A percentile compares a stretch with the other conserved stretches of the same genome.
These are phyloP conservation scores for Cryptotis parvus DNA, from an alignment of 2,113 vertebrate genomes.

Conservation along the genomic window DNA sequence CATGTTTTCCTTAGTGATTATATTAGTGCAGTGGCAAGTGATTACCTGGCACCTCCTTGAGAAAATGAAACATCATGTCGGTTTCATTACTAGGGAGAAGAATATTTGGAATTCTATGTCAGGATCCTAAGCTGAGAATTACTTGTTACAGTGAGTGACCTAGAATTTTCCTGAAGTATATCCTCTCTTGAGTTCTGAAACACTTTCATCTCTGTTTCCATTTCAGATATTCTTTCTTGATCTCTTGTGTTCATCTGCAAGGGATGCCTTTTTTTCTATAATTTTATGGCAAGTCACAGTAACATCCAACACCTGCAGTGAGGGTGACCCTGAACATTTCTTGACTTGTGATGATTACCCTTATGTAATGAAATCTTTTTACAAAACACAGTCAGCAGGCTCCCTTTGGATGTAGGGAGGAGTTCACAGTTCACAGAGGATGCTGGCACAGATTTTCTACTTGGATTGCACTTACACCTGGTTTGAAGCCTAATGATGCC, in stretches of 20 bases:
- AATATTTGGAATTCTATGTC: neutral
- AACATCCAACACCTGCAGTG: neutral
- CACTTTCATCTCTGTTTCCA: neutral
- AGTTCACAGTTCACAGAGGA: conserved; percentile 43
- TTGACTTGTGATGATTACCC: conserved; percentile 49
- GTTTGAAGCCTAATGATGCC: conserved; percentile 47
- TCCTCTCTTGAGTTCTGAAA: neutral
- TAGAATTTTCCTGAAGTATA: conserved; percentile 26
- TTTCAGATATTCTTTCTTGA: conserved; percentile 23
- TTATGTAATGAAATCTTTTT: conserved; percentile 48
- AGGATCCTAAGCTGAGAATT: conserved; percentile 46
- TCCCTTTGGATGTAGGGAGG: neutral
- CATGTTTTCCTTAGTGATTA: neutral
- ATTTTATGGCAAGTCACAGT: conserved; percentile 5
- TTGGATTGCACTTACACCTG: neutral
- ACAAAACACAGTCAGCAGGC: neutral
- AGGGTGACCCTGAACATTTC: conserved; percentile 9
- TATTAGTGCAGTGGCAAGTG: neutral
- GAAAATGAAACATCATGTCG: conserved; percentile 49
- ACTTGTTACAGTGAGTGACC: conserved; percentile 42
- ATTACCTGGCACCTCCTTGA: conserved; percentile 31
- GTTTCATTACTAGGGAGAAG: conserved; percentile 50
- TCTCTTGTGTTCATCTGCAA: conserved; percentile 35
- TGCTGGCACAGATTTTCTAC: neutral
- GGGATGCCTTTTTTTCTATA: conserved; percentile 25